phyloP scores from a whole-genome alignment of 2,797 vertebrate genomes.

The Ciconia nigra region DNA sequence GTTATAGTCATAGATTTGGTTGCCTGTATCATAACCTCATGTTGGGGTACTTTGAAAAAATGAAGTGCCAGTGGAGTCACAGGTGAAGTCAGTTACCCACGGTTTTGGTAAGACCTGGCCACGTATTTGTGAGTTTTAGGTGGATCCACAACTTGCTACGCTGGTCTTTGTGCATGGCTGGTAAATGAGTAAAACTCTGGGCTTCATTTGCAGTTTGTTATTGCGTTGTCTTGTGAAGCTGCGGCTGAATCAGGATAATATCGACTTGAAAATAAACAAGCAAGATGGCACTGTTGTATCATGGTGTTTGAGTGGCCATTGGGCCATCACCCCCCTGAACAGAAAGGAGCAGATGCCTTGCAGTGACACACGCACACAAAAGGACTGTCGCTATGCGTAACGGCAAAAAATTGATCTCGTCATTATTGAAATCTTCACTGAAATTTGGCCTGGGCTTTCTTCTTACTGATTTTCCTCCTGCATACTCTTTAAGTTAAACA shows the following conservation, averaged over 20 bases:
- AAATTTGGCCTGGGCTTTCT: background rate
- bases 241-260: background rate
- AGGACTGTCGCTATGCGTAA: accelerated
- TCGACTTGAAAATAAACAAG: background rate
- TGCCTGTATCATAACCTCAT: background rate
- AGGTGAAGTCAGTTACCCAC: background rate
- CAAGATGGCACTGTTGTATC: background rate
- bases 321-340: background rate
- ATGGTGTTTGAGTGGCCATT: accelerated
- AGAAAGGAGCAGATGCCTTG: background rate
- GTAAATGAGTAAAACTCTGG: background rate
- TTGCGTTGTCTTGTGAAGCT: background rate
- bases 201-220: background rate
- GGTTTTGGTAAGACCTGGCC: background rate
- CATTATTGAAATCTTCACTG: background rate
- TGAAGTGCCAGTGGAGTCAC: background rate
- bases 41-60: background rate
- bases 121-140: background rate
- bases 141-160: background rate
- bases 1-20: background rate
- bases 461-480: background rate
- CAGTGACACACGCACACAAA: background rate
- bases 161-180: background rate
- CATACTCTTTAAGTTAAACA: background rate
- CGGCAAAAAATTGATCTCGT: background rate